These are phyloP conservation scores for Lycodopsis pacificus DNA, from an alignment of 2,797 vertebrate genomes.

Conservation along the genomic window DNA sequence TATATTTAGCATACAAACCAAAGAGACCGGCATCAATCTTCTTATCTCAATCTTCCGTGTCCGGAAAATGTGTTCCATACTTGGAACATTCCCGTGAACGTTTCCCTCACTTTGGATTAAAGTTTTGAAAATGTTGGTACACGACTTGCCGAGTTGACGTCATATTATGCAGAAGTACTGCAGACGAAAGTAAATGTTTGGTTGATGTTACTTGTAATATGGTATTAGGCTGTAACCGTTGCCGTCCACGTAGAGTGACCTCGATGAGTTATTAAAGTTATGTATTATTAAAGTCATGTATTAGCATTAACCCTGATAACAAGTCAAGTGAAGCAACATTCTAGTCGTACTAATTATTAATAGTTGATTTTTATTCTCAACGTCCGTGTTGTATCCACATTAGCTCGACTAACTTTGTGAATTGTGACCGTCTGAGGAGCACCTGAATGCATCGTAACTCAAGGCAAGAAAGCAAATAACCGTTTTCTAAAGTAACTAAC, in stretches of 20 bases:
- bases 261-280: neutral
- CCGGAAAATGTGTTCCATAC: no score
- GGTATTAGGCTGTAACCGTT: neutral
- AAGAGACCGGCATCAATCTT: neutral
- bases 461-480: neutral
- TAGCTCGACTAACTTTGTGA: no score
- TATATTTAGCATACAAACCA: no score
- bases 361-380: no score
- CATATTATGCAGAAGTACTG: neutral
- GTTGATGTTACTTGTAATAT: neutral
- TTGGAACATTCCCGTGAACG: neutral
- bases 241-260: neutral
- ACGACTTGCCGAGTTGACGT: neutral
- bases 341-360: no score
- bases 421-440: neutral
- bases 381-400: no score
- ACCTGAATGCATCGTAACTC: neutral
- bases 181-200: no score
- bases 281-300: neutral
- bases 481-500: neutral
- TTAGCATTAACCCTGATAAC: neutral
- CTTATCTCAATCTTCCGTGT: neutral
- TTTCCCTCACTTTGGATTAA: neutral
- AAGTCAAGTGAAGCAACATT: no score
- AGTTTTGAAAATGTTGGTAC: neutral